phyloP scores from a whole-genome alignment of 2,888 invertebrate species.

The Drosophila mercatorum region DNA sequence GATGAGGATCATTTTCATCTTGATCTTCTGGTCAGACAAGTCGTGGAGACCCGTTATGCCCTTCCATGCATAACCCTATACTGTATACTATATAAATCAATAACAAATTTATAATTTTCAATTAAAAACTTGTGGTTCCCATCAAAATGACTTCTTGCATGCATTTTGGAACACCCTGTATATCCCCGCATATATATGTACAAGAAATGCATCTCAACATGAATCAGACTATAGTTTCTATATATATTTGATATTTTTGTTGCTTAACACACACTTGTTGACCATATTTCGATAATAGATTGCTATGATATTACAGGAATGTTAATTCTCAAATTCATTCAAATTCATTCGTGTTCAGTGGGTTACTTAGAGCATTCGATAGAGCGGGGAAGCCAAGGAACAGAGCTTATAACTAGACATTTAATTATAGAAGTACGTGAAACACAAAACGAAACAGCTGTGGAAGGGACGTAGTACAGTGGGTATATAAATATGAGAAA shows the following conservation, averaged over 20 bases:
- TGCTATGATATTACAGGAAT: conserved; percentile 16
- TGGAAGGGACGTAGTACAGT: background rate
- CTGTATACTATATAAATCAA: too few relatives aligned
- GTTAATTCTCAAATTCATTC: conserved; percentile 6
- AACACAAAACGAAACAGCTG: conserved; percentile 1
- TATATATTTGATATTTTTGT: conserved; percentile 11
- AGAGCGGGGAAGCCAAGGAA: background rate
- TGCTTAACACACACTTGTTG: background rate
- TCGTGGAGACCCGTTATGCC: too few relatives aligned
- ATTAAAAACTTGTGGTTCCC: too few relatives aligned
- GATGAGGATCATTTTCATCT: too few relatives aligned
- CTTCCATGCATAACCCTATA: too few relatives aligned
- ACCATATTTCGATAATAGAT: background rate
- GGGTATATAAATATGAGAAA: conserved; percentile 16
- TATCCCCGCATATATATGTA: background rate
- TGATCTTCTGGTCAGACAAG: too few relatives aligned
- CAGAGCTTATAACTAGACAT: background rate
- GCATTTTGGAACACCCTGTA: too few relatives aligned
- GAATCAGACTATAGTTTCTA: conserved; percentile 5
- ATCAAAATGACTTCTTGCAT: too few relatives aligned
- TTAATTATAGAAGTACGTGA: background rate
- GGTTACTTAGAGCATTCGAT: background rate
- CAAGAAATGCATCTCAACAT: background rate
- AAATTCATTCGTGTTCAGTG: conserved; percentile 9
- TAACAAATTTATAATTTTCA: too few relatives aligned